Base-by-base conservation (phyloP, 1,140 invertebrate genomes). In the Potamilus streckersoni region DNA sequence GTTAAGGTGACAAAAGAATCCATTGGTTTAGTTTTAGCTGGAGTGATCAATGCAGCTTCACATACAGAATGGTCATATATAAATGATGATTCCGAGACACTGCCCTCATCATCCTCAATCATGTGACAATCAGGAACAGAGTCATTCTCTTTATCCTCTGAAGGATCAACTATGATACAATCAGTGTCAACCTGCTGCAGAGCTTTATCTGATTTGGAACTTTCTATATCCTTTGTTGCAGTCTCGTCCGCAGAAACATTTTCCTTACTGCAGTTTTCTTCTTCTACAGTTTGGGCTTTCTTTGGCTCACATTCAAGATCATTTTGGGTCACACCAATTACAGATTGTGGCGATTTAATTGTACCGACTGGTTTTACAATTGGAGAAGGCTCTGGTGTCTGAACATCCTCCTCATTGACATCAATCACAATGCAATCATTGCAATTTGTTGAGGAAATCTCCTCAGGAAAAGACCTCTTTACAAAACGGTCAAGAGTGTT, bases 391-490 rank as follows among this genome's bases (percentile, higher is more conserved):
- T 65, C 64, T 69, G 49, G 19, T 20, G 2, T 11, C 49, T 17
- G 5, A 13, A 17, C 23, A 67, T 67, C 23, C 31, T 70, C 70
- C 4, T 75, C 70, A 65, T 70, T 74, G 14, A 77, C 73, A 49
- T 82, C 78, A 8, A 83, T 70, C 62, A 80, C 83, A 69, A 84
- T 78, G 27, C 77, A 77, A 68, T 83, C 78, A 79, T 80, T 82
- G 38, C 38, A 38, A 3, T 38, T 38, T 12, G 82, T 85, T 15
- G 81, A 83, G 17, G 80, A 72, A 11, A 83, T 84, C 66, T 81
- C 82, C 57, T 83, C 76, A 61, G 82, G 78, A 59, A 70, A 65
- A 57, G 67, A 63, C 27, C 73, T 61, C 38, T 58, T 64, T 15
- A 76, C 71, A 69, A 83, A 83, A 56, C 74, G 73, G 55, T 84